Evolutionary conservation across 2,113 vertebrate species (phyloP).

Genomic region (Canis aureus): DNA sequence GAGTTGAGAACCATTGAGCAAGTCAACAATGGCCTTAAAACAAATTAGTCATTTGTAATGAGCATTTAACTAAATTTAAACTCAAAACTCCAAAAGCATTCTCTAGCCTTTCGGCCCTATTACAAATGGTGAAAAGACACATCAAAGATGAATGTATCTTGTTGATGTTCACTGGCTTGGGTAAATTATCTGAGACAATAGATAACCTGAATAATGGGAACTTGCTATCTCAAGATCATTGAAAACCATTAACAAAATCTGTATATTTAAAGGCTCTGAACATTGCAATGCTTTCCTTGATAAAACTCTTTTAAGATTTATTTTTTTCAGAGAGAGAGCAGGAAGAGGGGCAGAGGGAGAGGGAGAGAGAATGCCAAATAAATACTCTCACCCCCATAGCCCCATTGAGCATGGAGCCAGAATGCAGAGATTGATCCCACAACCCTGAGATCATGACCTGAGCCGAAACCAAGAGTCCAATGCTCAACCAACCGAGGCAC

Average conservation of each 20-base stretch:
- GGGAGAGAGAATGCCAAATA: neutral
- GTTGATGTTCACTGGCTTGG: neutral
- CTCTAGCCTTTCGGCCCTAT: neutral
- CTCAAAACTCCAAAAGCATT: neutral
- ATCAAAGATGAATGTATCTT: neutral
- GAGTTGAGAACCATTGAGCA: conserved; percentile 5
- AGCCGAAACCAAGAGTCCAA: neutral
- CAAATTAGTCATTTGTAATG: neutral
- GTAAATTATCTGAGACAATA: neutral
- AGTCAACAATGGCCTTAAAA: conserved; percentile 12
- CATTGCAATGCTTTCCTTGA: neutral
- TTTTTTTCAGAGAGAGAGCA: neutral
- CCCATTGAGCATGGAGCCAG: neutral
- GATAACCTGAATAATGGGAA: neutral
- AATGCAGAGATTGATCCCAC: neutral
- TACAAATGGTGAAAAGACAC: neutral
- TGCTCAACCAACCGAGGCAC: neutral
- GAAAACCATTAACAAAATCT: conserved; percentile 5
- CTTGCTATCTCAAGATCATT: neutral
- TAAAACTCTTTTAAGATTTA: neutral
- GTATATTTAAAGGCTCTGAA: conserved; percentile 11
- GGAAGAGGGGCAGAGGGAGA: neutral
- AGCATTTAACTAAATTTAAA: conserved; percentile 54
- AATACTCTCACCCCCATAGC: neutral
- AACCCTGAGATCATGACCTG: neutral